Conservation (phyloP, 2,113 vertebrate species). For the Astur gentilis region DNA sequence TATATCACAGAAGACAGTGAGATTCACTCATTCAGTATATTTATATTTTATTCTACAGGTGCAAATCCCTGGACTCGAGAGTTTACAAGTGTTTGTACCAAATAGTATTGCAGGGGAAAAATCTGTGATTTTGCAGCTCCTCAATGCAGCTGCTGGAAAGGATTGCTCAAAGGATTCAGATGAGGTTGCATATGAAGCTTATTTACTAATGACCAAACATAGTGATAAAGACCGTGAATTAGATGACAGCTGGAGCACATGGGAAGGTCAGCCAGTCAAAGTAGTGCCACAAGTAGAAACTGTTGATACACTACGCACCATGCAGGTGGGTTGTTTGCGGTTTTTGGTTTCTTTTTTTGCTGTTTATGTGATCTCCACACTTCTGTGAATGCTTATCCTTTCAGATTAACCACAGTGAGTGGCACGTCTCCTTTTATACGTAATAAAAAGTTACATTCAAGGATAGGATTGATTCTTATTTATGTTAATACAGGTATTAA, state of each 20-base stretch:
- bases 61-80: constrained; percentile 86
- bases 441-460: background rate
- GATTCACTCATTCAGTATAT: background rate
- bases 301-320: constrained; percentile 85
- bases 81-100: constrained; percentile 90
- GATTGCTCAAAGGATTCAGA: constrained; percentile 94
- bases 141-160: constrained; percentile 92
- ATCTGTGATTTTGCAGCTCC: constrained; percentile 85
- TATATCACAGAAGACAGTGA: background rate
- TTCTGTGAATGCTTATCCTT: background rate
- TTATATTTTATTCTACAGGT: constrained; percentile 66
- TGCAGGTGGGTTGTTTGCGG: constrained; percentile 77
- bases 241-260: constrained; percentile 77
- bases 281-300: constrained; percentile 92
- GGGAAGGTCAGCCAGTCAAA: constrained; percentile 84
- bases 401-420: background rate
- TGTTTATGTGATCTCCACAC: background rate
- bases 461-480: background rate
- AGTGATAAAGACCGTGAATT: constrained; percentile 61
- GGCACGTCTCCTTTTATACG: background rate
- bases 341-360: too few species aligned
- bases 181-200: constrained; percentile 82
- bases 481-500: background rate
- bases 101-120: constrained; percentile 77
- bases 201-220: constrained; percentile 90